Percentiles rank a stretch among this genome's conserved stretches.
phyloP scores from a whole-genome alignment of 2,797 vertebrate species.

The Nannoperca obscura region DNA sequence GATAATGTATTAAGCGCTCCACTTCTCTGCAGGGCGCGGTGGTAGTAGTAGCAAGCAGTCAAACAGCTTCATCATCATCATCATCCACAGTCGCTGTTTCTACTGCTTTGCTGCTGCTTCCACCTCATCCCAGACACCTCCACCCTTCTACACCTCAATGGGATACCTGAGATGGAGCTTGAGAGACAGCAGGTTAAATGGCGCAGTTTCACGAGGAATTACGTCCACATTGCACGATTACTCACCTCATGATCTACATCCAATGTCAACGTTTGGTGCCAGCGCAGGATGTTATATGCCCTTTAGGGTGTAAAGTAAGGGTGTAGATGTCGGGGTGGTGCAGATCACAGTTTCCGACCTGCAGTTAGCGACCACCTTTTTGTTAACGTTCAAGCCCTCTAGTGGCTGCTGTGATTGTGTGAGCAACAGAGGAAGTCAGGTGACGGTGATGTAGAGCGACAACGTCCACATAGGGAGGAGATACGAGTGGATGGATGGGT shows the following conservation, averaged over 20 bases:
- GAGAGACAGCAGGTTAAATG: not conserved
- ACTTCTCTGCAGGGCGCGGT: conserved; percentile 90
- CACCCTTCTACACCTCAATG: conserved; percentile 15
- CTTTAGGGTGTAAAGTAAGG: not conserved
- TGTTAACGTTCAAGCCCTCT: too few relatives aligned
- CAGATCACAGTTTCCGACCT: not conserved
- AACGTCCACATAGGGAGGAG: too few relatives aligned
- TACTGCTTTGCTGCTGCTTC: not conserved
- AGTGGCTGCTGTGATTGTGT: too few relatives aligned
- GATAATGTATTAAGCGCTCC: conserved; percentile 95
- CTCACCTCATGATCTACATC: not conserved
- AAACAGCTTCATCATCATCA: conserved; percentile 90
- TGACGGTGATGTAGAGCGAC: too few relatives aligned
- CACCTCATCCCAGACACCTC: conserved; percentile 6
- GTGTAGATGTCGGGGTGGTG: not conserved
- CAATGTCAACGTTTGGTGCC: not conserved
- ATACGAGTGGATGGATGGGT: too few relatives aligned
- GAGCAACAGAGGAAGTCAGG: too few relatives aligned
- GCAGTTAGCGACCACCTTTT: too few relatives aligned
- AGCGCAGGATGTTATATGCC: not conserved
- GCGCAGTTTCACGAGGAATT: not conserved
- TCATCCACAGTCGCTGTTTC: conserved; percentile 83
- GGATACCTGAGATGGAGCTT: not conserved
- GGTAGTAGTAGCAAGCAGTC: conserved; percentile 87
- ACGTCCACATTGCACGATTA: not conserved